Percentiles rank a stretch among this genome's conserved stretches.
Conservation (phyloP, 2,113 vertebrate genomes). For the Vimba vimba region DNA sequence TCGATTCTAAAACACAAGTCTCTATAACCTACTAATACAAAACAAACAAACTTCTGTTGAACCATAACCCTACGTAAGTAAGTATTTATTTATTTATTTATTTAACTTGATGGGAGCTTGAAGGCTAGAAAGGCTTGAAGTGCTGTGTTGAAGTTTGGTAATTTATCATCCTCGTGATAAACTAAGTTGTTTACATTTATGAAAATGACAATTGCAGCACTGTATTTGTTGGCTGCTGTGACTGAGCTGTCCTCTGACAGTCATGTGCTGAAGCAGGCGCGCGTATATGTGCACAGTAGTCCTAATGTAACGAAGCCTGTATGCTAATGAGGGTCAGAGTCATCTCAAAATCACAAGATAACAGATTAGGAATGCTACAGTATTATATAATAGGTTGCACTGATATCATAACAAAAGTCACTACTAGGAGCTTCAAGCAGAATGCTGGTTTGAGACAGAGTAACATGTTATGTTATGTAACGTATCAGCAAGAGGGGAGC, state of each 20-base stretch:
- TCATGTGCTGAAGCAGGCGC: slow-evolving; percentile 1
- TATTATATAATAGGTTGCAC: background rate
- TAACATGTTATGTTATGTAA: background rate
- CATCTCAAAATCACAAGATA: background rate
- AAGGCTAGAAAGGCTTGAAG: background rate
- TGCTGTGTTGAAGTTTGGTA: background rate
- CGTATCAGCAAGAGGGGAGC: background rate
- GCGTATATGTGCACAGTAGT: background rate
- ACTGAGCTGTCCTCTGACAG: slow-evolving; percentile 4
- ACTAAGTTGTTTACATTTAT: background rate
- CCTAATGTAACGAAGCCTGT: background rate
- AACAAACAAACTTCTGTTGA: no score
- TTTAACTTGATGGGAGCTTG: no score
- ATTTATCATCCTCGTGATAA: background rate
- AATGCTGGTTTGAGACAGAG: background rate
- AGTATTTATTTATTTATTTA: no score
- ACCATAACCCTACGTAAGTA: no score
- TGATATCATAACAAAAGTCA: background rate
- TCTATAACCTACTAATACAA: no score
- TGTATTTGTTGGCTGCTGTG: background rate
- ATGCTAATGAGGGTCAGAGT: slow-evolving; percentile 13
- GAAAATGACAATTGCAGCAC: background rate
- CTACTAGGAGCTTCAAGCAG: background rate
- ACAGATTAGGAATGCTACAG: background rate
- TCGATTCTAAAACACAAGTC: no score